Evolutionary conservation across 1,140 invertebrate species (phyloP), one percentile per base, ranked within the genome.

Genomic region (Diachasmimorpha longicaudata): DNA sequence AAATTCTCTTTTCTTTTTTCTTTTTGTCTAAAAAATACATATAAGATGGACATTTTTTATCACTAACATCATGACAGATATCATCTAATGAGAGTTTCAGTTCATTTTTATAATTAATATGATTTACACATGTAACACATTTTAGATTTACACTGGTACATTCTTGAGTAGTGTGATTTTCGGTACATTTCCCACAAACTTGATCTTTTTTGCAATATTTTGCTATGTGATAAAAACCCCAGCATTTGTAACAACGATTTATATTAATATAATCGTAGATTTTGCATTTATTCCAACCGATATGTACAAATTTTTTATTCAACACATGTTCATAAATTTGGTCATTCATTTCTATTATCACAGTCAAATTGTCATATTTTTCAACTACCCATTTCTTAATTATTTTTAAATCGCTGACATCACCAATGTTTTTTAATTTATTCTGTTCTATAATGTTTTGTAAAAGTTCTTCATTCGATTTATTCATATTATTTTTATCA

Each of bases 211-310:
- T 71, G 21, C 69, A 76, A 39, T 66, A 21, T 21, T 66, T 71
- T 0, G 75, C 69, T 14, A 76, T 23, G n/a, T 76, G 70, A 23
- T 76, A 63, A 8, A 66, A 71, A 1, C 75, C 75, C 69, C 75
- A 72, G 39, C 75, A 76, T 4, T 71, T 71, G 19, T 71, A 76
- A 23, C 75, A 76, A 21, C 68, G 21, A n/a, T 58, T 23, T 2
- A 76, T 19, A 16, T 52, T 76, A 5, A 66, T 16, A 19, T 69
- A 71, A 16, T 76, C 36, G 71, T 66, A 76, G 0, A 46, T 21
- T 68, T 36, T n/a, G n/a, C n/a, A n/a, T n/a, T n/a, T n/a, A n/a
- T n/a, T n/a, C n/a, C n/a, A n/a, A n/a, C n/a, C n/a, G 63, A 25
- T 48, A 76, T 52, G 55, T 0, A 75, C 11, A 55, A n/a, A 52